Base-by-base conservation (phyloP, 2,888 invertebrate species). In the Diabrotica balteata region DNA sequence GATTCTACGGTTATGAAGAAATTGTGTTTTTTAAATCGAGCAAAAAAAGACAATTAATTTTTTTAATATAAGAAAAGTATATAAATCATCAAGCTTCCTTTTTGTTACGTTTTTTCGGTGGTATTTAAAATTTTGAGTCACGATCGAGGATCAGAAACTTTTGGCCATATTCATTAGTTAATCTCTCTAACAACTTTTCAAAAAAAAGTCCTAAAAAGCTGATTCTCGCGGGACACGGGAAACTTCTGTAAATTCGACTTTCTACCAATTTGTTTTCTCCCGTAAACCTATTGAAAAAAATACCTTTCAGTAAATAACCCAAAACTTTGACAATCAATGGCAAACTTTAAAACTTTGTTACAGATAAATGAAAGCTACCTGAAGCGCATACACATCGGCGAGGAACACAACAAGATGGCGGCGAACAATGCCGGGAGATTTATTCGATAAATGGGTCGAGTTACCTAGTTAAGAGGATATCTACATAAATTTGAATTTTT, bases 341-440 rank as follows among this genome's bases (percentile, higher is more conserved):
- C 45, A 8, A 63, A 63, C 59, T 67, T 50, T 59, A 52, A 58
- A 64, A 64, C 57, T 60, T 46, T 57, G 63, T 80, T 80, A 54
- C 76, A 80, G 80, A 75, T 79, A 59, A 80, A 80, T 70, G 78
- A 76, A 61, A 79, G 77, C 62, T 78, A 70, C 59, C 69, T 67
- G 64, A 70, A 73, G 57, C 76, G 78, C 50, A 72, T 68, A 55
- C 51, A 62, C 55, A 54, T 17, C 74, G n/a, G 67, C 73, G 10
- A 75, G 75, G 22, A 72, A 77, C 7, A 77, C 73, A 59, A 68
- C 73, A 6, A 69, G 72, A 43, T 59, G 53, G 43, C 45, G 44
- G 44, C 9, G 45, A 42, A 54, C 43, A 54, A 57, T 57, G 45
- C 10, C 55, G 1, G 6, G 4, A 45, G 17, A 57, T 57, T 57